Evolutionary conservation across 2,113 vertebrate species (phyloP).

Genomic region (Oryzias celebensis): DNA sequence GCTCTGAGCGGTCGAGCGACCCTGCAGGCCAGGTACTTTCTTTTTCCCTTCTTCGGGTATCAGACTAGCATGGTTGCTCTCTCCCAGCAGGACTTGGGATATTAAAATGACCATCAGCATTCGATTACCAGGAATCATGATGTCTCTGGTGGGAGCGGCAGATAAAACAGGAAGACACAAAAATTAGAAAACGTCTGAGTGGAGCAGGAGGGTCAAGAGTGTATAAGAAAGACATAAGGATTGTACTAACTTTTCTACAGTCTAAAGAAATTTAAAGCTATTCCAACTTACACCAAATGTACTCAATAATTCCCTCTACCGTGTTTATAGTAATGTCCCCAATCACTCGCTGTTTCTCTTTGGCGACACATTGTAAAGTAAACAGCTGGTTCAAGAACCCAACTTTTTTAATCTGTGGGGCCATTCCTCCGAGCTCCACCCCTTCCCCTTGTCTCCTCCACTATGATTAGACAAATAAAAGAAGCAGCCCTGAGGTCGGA

Average conservation of each 20-base stretch:
- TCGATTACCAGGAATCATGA: slow-evolving; percentile 99
- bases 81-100: slow-evolving; percentile 99
- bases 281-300: slow-evolving; percentile 49
- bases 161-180: slow-evolving; percentile 51
- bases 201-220: background rate
- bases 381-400: slow-evolving; percentile 69
- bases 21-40: slow-evolving; percentile 90
- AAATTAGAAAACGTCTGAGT: slow-evolving; percentile 30
- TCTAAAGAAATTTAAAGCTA: background rate
- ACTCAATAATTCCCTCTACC: slow-evolving; percentile 70
- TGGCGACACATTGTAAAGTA: slow-evolving; percentile 74
- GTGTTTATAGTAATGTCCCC: slow-evolving; percentile 80
- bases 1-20: slow-evolving; percentile 87
- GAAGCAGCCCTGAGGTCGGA: slow-evolving; percentile 59
- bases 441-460: slow-evolving; percentile 35
- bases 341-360: slow-evolving; percentile 80
- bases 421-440: slow-evolving; percentile 34
- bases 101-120: slow-evolving; percentile 99
- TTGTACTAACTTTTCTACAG: no score
- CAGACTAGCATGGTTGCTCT: slow-evolving; percentile 96
- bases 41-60: slow-evolving; percentile 97
- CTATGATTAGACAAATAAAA: slow-evolving; percentile 72
- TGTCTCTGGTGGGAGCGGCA: slow-evolving; percentile 85
- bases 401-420: slow-evolving; percentile 57
- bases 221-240: slow-evolving; percentile 36